phyloP scores from a whole-genome alignment of 1,140 invertebrate genomes.

The Glomeris maerens region DNA sequence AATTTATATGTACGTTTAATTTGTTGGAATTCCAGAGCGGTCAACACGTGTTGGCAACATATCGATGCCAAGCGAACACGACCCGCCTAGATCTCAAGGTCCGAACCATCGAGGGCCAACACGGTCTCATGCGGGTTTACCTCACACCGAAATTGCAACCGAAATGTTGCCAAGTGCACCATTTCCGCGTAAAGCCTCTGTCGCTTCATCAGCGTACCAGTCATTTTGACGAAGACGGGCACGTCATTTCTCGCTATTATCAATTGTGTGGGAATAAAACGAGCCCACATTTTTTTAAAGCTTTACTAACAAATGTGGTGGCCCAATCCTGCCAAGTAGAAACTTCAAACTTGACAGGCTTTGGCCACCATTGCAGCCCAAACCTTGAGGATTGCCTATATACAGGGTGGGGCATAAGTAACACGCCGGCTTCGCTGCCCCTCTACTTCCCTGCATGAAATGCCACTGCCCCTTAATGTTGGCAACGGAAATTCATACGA shows the following conservation, averaged over 20 bases:
- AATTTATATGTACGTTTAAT: not conserved
- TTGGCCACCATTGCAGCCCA: no score
- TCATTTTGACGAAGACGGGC: constrained; percentile 42
- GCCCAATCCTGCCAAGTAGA: not conserved
- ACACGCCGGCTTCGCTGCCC: no score
- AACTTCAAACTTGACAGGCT: no score
- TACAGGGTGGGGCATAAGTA: no score
- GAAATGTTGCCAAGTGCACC: constrained; percentile 52
- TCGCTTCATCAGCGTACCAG: constrained; percentile 55
- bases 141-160: constrained; percentile 64
- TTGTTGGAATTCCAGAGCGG: constrained; percentile 38
- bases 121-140: constrained; percentile 59
- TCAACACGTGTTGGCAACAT: constrained; percentile 65
- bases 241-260: not conserved
- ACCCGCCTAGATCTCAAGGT: constrained; percentile 65
- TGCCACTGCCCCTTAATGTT: no score
- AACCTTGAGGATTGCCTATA: no score
- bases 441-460: no score
- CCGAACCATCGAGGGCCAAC: constrained; percentile 61
- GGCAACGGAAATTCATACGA: no score
- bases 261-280: not conserved
- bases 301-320: not conserved
- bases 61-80: constrained; percentile 71
- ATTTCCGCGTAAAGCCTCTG: constrained; percentile 56
- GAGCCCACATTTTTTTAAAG: not conserved